phyloP scores from a whole-genome alignment of 2,888 invertebrate genomes.

The Helleia helle region DNA sequence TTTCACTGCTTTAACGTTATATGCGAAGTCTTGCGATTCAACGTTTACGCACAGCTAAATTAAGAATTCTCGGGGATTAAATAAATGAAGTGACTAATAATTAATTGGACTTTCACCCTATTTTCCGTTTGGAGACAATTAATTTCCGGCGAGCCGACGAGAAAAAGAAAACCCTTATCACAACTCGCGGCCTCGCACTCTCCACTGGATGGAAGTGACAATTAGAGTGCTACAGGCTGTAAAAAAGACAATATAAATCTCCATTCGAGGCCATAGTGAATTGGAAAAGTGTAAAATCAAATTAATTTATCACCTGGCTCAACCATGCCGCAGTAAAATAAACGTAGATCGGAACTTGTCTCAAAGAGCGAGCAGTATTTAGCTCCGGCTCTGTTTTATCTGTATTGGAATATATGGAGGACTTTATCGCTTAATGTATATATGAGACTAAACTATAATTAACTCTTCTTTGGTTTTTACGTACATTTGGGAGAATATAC shows the following conservation, averaged over 20 bases:
- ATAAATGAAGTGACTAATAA: slow-evolving; percentile 73
- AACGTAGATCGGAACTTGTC: neutral
- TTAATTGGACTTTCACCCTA: slow-evolving; percentile 73
- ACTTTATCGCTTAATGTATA: slow-evolving; percentile 2
- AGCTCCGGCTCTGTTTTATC: slow-evolving; percentile 2
- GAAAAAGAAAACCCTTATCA: slow-evolving; percentile 70
- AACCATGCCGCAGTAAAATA: slow-evolving; percentile 3
- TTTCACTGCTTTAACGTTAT: slow-evolving; percentile 1
- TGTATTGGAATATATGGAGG: slow-evolving; percentile 8
- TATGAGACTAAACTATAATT: neutral
- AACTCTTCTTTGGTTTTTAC: neutral
- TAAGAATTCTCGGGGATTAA: slow-evolving; percentile 61
- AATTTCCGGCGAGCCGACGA: slow-evolving; percentile 60
- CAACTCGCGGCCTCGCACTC: slow-evolving; percentile 46
- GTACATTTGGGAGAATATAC: slow-evolving; percentile 4
- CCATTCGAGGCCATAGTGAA: slow-evolving; percentile 4
- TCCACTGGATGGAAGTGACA: slow-evolving; percentile 49
- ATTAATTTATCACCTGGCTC: slow-evolving; percentile 7
- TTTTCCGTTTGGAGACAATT: slow-evolving; percentile 73
- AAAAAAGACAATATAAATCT: slow-evolving; percentile 20
- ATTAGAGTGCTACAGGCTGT: slow-evolving; percentile 37
- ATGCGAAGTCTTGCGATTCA: slow-evolving; percentile 34
- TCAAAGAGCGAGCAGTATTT: slow-evolving; percentile 6
- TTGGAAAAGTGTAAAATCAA: slow-evolving; percentile 9
- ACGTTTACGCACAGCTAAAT: neutral